phyloP scores from a whole-genome alignment of 2,113 vertebrate species.

The Uria aalge region DNA sequence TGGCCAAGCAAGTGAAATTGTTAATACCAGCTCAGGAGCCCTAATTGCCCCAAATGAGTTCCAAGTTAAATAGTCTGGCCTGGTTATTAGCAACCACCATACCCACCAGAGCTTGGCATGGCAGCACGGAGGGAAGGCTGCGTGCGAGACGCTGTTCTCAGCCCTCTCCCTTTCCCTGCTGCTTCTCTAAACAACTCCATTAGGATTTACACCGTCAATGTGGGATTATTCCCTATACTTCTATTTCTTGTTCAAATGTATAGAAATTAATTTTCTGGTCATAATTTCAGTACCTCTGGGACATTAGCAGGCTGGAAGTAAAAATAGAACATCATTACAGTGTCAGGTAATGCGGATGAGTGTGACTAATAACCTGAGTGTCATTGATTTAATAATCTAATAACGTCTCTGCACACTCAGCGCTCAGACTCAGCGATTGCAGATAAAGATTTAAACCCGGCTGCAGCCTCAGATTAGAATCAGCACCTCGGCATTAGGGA shows the following conservation, averaged over 20 bases:
- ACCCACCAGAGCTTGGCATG: background rate
- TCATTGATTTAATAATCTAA: slow-evolving; percentile 76
- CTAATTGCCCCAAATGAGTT: background rate
- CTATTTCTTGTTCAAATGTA: slow-evolving; percentile 62
- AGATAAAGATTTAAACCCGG: slow-evolving; percentile 53
- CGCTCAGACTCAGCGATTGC: slow-evolving; percentile 32
- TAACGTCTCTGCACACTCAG: slow-evolving; percentile 66
- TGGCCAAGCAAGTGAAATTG: background rate
- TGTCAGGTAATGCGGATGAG: slow-evolving; percentile 72
- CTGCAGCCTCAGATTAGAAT: slow-evolving; percentile 59
- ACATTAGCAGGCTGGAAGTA: slow-evolving; percentile 67
- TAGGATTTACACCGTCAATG: slow-evolving; percentile 11
- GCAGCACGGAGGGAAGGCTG: background rate
- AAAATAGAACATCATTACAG: slow-evolving; percentile 75
- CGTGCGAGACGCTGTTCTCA: background rate
- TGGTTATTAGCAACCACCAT: background rate
- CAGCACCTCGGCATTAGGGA: slow-evolving; percentile 40
- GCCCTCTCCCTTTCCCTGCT: background rate
- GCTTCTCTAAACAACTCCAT: slow-evolving; percentile 38
- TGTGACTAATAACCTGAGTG: slow-evolving; percentile 75
- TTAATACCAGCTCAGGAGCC: background rate
- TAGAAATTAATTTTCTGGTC: slow-evolving; percentile 76
- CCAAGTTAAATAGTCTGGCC: background rate
- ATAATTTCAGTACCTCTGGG: slow-evolving; percentile 72
- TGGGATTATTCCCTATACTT: slow-evolving; percentile 49